Base-by-base conservation (phyloP, 2,888 invertebrate genomes). In the Acanthosepion lycidas region DNA sequence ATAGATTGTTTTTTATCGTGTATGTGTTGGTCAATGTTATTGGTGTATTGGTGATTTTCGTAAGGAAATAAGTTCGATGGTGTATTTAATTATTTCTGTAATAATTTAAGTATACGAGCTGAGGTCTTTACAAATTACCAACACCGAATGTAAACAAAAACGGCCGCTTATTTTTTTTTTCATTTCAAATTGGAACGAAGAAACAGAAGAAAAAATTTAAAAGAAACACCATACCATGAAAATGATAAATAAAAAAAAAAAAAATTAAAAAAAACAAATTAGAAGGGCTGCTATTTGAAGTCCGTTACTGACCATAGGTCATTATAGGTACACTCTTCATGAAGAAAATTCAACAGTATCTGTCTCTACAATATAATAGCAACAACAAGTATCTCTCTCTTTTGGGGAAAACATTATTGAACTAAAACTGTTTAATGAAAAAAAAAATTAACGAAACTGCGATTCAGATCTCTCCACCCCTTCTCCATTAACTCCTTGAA, bases 1-100 rank as follows among this genome's bases (percentile, higher is more conserved):
- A 97, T 95, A 95, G 97, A 91, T 95, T 97, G 49, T 96, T 97
- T 95, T 97, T 97, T 95, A 96, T 96, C 92, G 95, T 96, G 53
- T 97, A 97, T 95, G 94, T 97, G 26, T 33, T 96, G 42, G 96
- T 97, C 94, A 97, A 97, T 94, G 95, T 96, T 59, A 95, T 96
- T 15, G 96, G 96, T 23, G 96, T 97, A 15, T 95, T 96, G n/a
- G 95, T 96, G 59, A 96, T 97, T 94, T 96, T 97, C 95, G 96
- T 96, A 48, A 96, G 96, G 91, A 92, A 92, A 48, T 92, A 92
- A 49, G 92, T 49, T 48, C 6, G 18, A 23, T 49, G 12, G 51
- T 15, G 92, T 51, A 49, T 92, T 28, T 33, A 92, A 49, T 28
- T 26, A 23, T 64, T 6, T 15, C 1, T 51, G 4, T 4, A 64